Percentiles rank a stretch among this genome's conserved stretches.
These are phyloP conservation scores for Halcyon badia DNA, from an alignment of 2,797 vertebrate genomes.

Conservation along the genomic window DNA sequence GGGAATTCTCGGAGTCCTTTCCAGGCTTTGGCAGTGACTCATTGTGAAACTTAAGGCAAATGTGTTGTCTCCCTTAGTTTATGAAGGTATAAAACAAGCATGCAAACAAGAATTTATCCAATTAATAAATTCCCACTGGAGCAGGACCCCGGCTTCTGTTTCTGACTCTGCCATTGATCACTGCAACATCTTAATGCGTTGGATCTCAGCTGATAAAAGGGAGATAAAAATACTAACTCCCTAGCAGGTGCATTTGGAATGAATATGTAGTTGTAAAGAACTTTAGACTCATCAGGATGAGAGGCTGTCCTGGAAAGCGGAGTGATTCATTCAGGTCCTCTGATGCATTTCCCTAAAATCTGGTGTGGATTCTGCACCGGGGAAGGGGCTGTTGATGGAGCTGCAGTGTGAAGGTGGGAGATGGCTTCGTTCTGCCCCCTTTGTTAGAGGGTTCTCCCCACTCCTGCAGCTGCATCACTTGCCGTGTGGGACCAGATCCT, in stretches of 20 bases:
- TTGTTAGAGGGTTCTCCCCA: background rate
- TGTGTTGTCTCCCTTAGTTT: background rate
- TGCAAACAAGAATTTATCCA: background rate
- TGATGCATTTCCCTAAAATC: background rate
- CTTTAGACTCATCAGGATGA: background rate
- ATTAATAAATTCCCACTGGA: background rate
- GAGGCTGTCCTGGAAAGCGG: background rate
- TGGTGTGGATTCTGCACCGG: background rate
- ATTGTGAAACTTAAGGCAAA: background rate
- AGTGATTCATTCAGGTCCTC: background rate
- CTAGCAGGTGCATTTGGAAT: conserved; percentile 6
- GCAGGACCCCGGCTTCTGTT: background rate
- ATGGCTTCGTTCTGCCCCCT: background rate
- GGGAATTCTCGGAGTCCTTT: background rate
- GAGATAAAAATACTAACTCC: background rate
- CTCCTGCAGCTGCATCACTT: background rate
- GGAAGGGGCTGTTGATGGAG: background rate
- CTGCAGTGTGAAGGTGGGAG: background rate
- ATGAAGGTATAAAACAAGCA: background rate
- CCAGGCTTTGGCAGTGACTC: background rate
- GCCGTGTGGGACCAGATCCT: rapidly evolving
- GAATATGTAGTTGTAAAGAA: background rate
- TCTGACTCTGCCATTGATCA: background rate
- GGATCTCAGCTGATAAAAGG: background rate
- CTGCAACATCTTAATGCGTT: background rate